Evolutionary conservation across 2,888 invertebrate species (phyloP), one percentile per base, ranked within the genome.

Genomic region (Unio delphinus): DNA sequence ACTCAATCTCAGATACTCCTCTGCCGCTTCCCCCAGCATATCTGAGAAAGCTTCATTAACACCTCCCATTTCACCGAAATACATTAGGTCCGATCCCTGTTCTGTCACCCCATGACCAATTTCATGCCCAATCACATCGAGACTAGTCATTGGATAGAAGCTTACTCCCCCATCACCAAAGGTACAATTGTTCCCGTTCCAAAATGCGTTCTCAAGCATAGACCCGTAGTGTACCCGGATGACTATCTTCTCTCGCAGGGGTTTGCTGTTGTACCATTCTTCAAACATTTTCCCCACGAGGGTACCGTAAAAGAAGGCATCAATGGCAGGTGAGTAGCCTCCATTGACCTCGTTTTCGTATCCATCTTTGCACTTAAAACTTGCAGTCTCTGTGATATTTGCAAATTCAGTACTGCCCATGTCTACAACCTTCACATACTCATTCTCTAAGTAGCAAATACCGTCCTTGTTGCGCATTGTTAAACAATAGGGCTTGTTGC

Each of bases 1-100:
- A 34, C 70, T 69, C 8, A 54, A 3, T 15, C 34, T 20, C 15
- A 76, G 62, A 65, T 68, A 82, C 15, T 66, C 67, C 62, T 80
- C 82, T 5, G 75, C 72, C 1, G 71, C 68, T 57, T 83, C 81
- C 6, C 83, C 83, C 23, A 81, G 65, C 67, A 83, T 82, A 63
- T 81, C 82, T 20, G 80, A 79, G 71, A 82, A 82, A 4, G 81
- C 81, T 70, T 84, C 84, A 68, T 83, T 82, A 6, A 84, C 76
- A 18, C 80, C 83, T 7, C 84, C 84, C 7, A 78, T 72, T 65
- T 84, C 76, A 15, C 68, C 78, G n/a, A 58, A 64, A 67, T 83
- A 84, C n/a, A 73, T 57, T 23, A 83, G 75, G 55, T 75, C 68
- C 17, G 83, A 82, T 59, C 73, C 69, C 18, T 73, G 75, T 34